Base-by-base conservation (phyloP, 2,113 vertebrate genomes). In the Gadus chalcogrammus region DNA sequence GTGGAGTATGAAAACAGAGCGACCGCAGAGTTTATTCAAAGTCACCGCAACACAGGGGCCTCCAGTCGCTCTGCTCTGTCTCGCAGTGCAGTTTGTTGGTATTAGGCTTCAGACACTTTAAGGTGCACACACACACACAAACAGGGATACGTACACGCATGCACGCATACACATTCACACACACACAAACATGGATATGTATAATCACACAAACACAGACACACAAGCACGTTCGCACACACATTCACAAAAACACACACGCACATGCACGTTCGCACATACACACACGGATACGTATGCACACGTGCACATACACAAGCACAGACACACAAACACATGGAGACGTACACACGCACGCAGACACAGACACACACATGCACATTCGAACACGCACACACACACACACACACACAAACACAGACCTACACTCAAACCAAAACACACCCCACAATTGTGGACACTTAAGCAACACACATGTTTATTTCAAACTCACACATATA, bases 1-100 rank as follows among this genome's bases (percentile, higher is more conserved):
- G 86, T 86, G 75, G 81, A 90, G 88, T 86, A 92, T 85, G 84
- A 91, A 91, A 92, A 91, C 90, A 91, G 81, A 88, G 75, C 64
- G 31, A 87, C 90, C 90, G 4, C 88, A 89, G 82, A 75, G 79
- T 90, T 91, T 90, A 89, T 81, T 87, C 87, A 88, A 76, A 82
- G 77, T 78, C 75, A 85, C 90, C 90, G 81, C 91, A 92, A 91
- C 88, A 88, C 28, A 79, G 84, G 79, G 74, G 82, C 75, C 80
- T 73, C 70, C 67, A 81, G 75, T 77, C 67, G 38, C 69, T 64
- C 62, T 67, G 65, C 81, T 87, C 72, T 16, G 77, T 78, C 78
- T 82, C 42, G 42, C 42, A 48, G 42, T 13, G 72, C 82, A 82
- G 78, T 75, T 73, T 85, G 80, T 84, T 76, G 74, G 76, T 79